A percentile compares a stretch with the other conserved stretches of the same genome.
phyloP scores from a whole-genome alignment of 2,888 invertebrate species.

The Gerosis bhagava region DNA sequence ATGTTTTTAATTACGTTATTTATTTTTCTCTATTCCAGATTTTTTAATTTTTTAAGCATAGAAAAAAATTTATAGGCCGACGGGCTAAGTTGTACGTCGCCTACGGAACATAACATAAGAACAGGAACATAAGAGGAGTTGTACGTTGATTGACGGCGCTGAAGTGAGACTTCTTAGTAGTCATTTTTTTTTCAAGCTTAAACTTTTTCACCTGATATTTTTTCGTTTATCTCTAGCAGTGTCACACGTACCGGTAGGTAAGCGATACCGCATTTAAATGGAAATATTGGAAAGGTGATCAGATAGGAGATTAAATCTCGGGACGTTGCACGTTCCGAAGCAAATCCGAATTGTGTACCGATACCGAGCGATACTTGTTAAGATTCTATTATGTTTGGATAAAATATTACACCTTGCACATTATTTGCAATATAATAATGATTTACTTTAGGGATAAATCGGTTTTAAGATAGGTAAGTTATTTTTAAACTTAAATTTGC shows the following conservation, averaged over 20 bases:
- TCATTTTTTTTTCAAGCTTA: too few relatives aligned
- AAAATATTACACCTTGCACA: constrained; percentile 6
- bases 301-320: constrained; percentile 33
- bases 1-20: too few relatives aligned
- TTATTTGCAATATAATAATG: neutral
- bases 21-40: too few relatives aligned
- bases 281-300: constrained; percentile 32
- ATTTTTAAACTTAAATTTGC: too few relatives aligned
- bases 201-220: neutral
- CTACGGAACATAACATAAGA: too few relatives aligned
- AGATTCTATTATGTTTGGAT: constrained; percentile 17
- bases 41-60: too few relatives aligned
- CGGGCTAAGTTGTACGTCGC: too few relatives aligned
- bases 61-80: too few relatives aligned
- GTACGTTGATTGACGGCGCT: too few relatives aligned
- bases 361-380: constrained; percentile 15
- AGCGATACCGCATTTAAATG: constrained; percentile 30
- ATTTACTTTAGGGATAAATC: neutral
- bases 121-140: too few relatives aligned
- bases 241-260: constrained; percentile 1
- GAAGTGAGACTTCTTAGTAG: too few relatives aligned
- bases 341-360: constrained; percentile 15
- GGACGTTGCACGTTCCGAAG: constrained; percentile 10
- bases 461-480: too few relatives aligned
- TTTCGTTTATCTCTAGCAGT: neutral